Base-by-base conservation (phyloP, 2,797 vertebrate genomes). In the Muraenolepis orangiensis region DNA sequence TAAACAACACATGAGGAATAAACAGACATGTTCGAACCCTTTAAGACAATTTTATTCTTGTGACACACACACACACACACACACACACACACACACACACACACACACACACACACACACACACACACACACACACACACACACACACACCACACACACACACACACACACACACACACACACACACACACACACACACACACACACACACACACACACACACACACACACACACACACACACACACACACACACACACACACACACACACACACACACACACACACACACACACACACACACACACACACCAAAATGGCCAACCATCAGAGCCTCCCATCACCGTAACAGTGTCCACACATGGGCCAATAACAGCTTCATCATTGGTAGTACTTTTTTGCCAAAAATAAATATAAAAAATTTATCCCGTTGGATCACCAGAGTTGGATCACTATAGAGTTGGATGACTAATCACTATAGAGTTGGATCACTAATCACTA, bases 31-130 rank as follows among this genome's bases (percentile, higher is more conserved):
- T 67, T 40, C 32, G 38, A 42, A 66, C 23, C 31, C 18, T 66
- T 31, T 66, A 42, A 61, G 6, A 73, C 12, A 36, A 38, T 11
- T 78, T 77, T 74, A 69, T 76, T 85, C 66, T 61, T 34, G 38
- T 79, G 46, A 66, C 74, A 40, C 30, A 64, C 78, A 31, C 81
- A 36, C 75, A 79, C 76, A 70, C 85, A 68, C 79, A 83, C 74
- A 87, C 57, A 1, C 61, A 66, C 61, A 28, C 61, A 23, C 61
- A 66, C 61, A 66, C 61, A 10, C 61, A 66, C 61, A 10, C 61
- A 66, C 61, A 23, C 61, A 28, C 30, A 66, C 61, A 64, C 14
- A n/a, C 38, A 40, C 38, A 13, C 38, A 6, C 38, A 40, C 38
- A 40, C 38, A 6, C 38, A 40, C 38, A 40, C 38, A 6, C 38